These are phyloP conservation scores for Halyomorpha halys DNA, from an alignment of 1,140 invertebrate genomes.

Conservation along the genomic window DNA sequence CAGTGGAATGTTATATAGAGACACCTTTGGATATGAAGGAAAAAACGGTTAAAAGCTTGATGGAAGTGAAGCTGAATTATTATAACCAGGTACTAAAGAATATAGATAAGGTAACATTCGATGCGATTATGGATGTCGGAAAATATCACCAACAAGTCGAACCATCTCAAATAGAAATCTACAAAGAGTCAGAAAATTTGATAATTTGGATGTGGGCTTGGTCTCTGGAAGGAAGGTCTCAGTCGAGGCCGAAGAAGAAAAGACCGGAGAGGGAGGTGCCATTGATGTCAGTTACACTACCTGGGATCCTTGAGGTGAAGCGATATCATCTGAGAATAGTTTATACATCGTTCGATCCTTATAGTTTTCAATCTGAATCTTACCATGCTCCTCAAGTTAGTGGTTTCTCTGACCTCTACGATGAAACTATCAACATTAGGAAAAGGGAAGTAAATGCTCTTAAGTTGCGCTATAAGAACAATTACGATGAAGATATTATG, in stretches of 20 bases:
- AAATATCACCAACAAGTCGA: neutral
- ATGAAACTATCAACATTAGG: too few species aligned
- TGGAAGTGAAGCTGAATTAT: neutral
- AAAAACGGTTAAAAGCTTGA: neutral
- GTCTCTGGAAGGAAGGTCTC: neutral
- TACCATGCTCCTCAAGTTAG: too few species aligned
- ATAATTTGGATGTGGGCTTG: slow-evolving; percentile 4
- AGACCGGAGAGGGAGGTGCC: neutral
- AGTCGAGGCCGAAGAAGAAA: neutral
- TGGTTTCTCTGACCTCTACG: too few species aligned
- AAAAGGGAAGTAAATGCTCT: too few species aligned
- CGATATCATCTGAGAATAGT: neutral
- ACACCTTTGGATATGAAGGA: neutral
- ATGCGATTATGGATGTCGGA: slow-evolving; percentile 6
- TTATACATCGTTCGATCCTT: neutral
- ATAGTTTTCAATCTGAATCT: neutral
- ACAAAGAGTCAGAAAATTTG: neutral
- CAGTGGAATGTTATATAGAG: neutral
- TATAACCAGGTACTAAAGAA: neutral
- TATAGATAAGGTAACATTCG: neutral
- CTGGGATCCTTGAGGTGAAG: neutral
- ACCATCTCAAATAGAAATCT: neutral
- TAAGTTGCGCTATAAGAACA: too few species aligned
- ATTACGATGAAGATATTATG: too few species aligned
- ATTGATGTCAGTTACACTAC: neutral